Evolutionary conservation across 2,888 invertebrate species (phyloP), one percentile per base, ranked within the genome.

Genomic region (Achlya flavicornis): DNA sequence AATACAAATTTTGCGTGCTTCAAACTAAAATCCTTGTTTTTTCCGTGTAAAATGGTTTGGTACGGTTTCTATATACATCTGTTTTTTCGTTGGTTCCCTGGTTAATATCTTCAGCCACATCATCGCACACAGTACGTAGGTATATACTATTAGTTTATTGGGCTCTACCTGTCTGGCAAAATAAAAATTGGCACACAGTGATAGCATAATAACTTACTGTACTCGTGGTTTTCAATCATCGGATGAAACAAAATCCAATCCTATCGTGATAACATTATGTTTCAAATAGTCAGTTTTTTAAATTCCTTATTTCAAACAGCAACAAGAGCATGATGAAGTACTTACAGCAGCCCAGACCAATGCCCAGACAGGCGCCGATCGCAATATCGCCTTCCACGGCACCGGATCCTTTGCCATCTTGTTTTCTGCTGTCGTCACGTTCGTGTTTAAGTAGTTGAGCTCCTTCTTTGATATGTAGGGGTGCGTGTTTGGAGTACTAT

Each of bases 341-440:
- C 95, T 94, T 78, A 94, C 94, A 72, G 96, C 96, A 67, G 97
- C 97, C 61, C 93, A 94, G 14, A 97, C 95, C 16, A 97, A 81
- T 0, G 97, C 97, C 95, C 96, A 96, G 67, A 96, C 92, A 0
- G 97, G 96, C n/a, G 94, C 89, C 4, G 96, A 97, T 3, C 94
- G 95, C 6, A 96, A 77, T 35, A 97, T 95, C 0, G 94, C 94
- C 75, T 92, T 94, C 97, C 97, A 97, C 0, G 97, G 97, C 0
- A 96, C 96, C 0, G 95, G 94, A 57, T 95, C 95, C 58, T 88
- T 92, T 1, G 88, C 79, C 64, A 85, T 86, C 64, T 90, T 85
- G 19, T 82, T 87, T 35, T 95, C 94, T 19, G 94, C 92, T 0
- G 88, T 90, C 0, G 90, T 93, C 11, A 96, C 95, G 68, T 95